Evolutionary conservation across 2,113 vertebrate species (phyloP).

Genomic region (Elephantulus edwardii): DNA sequence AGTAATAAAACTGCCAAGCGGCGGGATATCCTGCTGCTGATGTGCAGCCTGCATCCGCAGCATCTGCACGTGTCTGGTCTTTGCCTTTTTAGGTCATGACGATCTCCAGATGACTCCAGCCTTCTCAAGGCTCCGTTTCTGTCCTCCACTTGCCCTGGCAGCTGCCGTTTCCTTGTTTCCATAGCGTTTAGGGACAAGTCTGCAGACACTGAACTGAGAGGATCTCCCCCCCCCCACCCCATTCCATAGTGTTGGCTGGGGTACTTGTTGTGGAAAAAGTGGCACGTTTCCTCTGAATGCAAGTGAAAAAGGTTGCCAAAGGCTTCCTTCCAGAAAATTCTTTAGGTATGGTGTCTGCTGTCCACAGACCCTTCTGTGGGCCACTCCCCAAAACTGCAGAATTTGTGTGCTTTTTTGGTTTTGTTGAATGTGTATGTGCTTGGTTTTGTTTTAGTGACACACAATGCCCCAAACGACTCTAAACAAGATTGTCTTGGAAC

Average conservation of each 20-base stretch:
- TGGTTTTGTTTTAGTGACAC: not conserved
- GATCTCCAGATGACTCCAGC: not conserved
- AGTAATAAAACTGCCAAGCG: not conserved
- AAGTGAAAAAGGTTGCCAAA: conserved; percentile 1
- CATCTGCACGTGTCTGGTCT: not conserved
- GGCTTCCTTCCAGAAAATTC: conserved; percentile 26
- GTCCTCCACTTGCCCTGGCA: not conserved
- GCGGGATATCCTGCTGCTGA: not conserved
- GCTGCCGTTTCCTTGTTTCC: conserved; percentile 26
- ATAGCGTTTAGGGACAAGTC: conserved; percentile 35
- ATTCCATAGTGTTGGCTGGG: conserved; percentile 22
- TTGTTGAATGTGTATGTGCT: not conserved
- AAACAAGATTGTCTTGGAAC: not conserved
- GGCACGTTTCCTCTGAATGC: conserved; percentile 53
- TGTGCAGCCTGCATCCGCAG: not conserved
- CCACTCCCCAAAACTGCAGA: not conserved
- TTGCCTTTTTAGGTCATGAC: conserved; percentile 53
- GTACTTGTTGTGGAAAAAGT: conserved; percentile 45
- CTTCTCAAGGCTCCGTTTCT: not conserved
- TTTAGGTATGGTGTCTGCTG: conserved; percentile 31
- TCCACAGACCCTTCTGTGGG: not conserved
- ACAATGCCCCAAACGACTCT: not conserved
- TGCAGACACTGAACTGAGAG: not conserved
- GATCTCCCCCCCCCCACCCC: conserved; percentile 40
- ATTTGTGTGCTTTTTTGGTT: not conserved